Conservation (phyloP, 2,888 invertebrate species). For the Ochropleura plecta region DNA sequence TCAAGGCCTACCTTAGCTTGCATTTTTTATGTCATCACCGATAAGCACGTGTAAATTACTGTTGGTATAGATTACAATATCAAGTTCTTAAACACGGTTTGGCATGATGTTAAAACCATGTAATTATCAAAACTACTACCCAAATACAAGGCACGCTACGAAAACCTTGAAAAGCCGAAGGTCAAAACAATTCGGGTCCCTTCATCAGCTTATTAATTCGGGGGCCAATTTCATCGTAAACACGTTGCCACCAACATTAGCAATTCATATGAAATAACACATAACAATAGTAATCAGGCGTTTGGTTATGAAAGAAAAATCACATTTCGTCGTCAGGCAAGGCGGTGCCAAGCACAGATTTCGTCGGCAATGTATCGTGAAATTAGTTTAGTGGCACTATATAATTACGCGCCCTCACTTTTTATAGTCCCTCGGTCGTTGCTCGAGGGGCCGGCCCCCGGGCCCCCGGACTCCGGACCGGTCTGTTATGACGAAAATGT, state of each 20-base stretch:
- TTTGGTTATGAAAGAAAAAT: constrained; percentile 86
- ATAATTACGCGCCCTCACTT: constrained; percentile 89
- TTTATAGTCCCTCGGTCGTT: constrained; percentile 83
- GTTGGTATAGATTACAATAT: constrained; percentile 45
- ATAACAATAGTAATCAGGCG: constrained; percentile 88
- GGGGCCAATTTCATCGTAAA: constrained; percentile 77
- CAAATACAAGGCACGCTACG: constrained; percentile 60
- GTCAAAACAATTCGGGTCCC: constrained; percentile 75
- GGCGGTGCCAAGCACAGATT: constrained; percentile 90
- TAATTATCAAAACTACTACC: constrained; percentile 68
- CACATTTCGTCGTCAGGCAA: constrained; percentile 84
- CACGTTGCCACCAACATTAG: constrained; percentile 80
- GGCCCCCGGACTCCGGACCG: constrained; percentile 69
- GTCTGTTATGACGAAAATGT: constrained; percentile 89
- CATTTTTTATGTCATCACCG: constrained; percentile 6
- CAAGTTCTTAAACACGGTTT: constrained; percentile 45
- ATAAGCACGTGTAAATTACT: constrained; percentile 40
- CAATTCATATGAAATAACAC: constrained; percentile 88
- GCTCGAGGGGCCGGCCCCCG: constrained; percentile 68
- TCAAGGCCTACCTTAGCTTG: constrained; percentile 31
- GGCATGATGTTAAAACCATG: constrained; percentile 50
- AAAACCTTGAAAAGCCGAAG: constrained; percentile 76
- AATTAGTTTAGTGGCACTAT: constrained; percentile 91
- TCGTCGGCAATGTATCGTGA: constrained; percentile 90
- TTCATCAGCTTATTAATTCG: constrained; percentile 79